A percentile compares a stretch with the other conserved stretches of the same genome.
These are phyloP conservation scores for Perca fluviatilis DNA, from an alignment of 2,113 vertebrate species.

Conservation along the genomic window DNA sequence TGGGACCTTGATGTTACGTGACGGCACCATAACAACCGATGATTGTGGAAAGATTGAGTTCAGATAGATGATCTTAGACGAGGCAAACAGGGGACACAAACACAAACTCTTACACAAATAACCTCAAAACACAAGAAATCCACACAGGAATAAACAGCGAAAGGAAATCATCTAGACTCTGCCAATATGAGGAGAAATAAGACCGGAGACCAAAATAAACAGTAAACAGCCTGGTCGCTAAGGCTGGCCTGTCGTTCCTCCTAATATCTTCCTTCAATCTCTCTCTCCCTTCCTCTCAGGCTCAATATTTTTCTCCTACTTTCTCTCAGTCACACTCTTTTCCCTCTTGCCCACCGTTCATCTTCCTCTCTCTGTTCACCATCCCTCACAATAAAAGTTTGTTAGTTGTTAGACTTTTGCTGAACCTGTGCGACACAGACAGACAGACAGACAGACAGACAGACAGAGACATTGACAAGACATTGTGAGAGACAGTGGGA, in stretches of 20 bases:
- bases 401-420: constrained; percentile 25
- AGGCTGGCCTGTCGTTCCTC: constrained; percentile 46
- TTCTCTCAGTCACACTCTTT: constrained; percentile 14
- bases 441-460: too few relatives aligned
- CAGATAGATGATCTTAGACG: constrained; percentile 43
- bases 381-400: constrained; percentile 36
- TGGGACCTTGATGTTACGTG: constrained; percentile 26
- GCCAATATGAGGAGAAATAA: constrained; percentile 69
- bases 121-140: constrained; percentile 36
- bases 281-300: constrained; percentile 2
- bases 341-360: constrained; percentile 16
- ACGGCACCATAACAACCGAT: constrained; percentile 31
- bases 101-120: constrained; percentile 27
- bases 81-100: constrained; percentile 45
- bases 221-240: constrained; percentile 63
- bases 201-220: constrained; percentile 69
- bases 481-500: not conserved
- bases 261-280: constrained; percentile 59
- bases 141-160: constrained; percentile 65
- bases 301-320: constrained; percentile 16
- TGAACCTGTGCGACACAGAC: not conserved
- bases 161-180: constrained; percentile 61
- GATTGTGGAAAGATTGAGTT: constrained; percentile 59
- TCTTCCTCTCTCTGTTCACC: constrained; percentile 6
- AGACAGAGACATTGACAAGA: not conserved